phyloP scores from a whole-genome alignment of 35 echinoderm and acorn worm genomes.

The Holothuria glaberrima region DNA sequence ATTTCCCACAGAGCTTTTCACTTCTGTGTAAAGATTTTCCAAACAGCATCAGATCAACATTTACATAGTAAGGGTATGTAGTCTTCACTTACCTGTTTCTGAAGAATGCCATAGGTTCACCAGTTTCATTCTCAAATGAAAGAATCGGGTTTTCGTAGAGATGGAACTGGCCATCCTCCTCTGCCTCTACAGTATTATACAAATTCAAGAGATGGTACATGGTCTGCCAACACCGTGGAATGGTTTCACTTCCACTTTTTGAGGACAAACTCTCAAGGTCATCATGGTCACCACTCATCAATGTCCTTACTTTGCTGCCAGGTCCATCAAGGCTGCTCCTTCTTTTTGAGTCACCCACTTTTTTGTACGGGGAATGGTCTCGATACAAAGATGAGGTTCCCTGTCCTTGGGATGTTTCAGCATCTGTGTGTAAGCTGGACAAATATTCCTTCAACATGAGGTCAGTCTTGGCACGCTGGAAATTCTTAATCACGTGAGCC shows the following conservation, averaged over 20 bases:
- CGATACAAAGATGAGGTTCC: background rate
- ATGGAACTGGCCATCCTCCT: slow-evolving; percentile 40
- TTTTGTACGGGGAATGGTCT: slow-evolving; percentile 9
- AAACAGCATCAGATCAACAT: background rate
- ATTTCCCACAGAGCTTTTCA: too few species aligned
- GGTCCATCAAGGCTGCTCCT: background rate
- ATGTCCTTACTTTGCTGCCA: background rate
- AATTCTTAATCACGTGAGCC: slow-evolving; percentile 77
- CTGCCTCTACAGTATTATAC: slow-evolving; percentile 63
- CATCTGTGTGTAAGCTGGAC: slow-evolving; percentile 33
- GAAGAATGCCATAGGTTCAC: background rate
- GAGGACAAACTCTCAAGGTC: slow-evolving; percentile 34
- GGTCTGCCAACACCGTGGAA: slow-evolving; percentile 96
- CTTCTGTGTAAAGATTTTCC: too few species aligned
- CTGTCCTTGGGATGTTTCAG: background rate
- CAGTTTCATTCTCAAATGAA: slow-evolving; percentile 72
- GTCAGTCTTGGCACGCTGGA: slow-evolving; percentile 79
- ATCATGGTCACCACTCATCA: background rate
- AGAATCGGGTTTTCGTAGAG: slow-evolving; percentile 85
- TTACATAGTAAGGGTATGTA: background rate
- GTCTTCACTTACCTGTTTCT: slow-evolving; percentile 48
- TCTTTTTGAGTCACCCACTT: background rate
- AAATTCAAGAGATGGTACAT: slow-evolving; percentile 97
- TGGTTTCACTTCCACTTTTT: slow-evolving; percentile 69
- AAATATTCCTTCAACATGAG: slow-evolving; percentile 69